Conservation (phyloP, 2,113 vertebrate genomes). For the Tretioscincus oriximinensis region DNA sequence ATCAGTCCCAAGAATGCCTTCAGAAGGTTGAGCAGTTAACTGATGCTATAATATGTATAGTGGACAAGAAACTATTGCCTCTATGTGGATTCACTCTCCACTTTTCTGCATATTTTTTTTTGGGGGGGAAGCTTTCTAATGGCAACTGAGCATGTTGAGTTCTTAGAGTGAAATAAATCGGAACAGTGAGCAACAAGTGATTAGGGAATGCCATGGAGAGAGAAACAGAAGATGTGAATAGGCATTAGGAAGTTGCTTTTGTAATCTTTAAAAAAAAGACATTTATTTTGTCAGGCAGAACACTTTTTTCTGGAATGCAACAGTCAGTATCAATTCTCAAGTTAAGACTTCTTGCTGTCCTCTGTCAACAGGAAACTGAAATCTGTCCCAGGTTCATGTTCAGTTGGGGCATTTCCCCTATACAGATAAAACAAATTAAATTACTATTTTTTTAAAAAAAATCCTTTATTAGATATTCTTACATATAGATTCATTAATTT, state of each 20-base stretch:
- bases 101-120: background rate
- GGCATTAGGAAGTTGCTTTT: too few relatives aligned
- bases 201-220: too few relatives aligned
- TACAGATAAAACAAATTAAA: constrained; percentile 43
- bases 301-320: background rate
- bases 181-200: too few relatives aligned
- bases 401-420: constrained; percentile 75
- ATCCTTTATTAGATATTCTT: background rate
- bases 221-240: too few relatives aligned
- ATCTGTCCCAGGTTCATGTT: constrained; percentile 80
- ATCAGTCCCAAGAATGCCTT: too few relatives aligned
- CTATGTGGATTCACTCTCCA: background rate
- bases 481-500: background rate
- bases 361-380: constrained; percentile 80
- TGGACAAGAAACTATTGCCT: too few relatives aligned
- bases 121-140: too few relatives aligned
- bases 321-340: constrained; percentile 30
- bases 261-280: background rate
- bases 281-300: constrained; percentile 1
- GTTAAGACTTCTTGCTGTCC: constrained; percentile 36
- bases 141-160: too few relatives aligned
- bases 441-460: too few relatives aligned
- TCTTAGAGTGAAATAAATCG: too few relatives aligned
- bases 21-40: too few relatives aligned
- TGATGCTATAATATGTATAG: too few relatives aligned